These are phyloP conservation scores for Syritta pipiens DNA, from an alignment of 2,888 invertebrate genomes.

Conservation along the genomic window DNA sequence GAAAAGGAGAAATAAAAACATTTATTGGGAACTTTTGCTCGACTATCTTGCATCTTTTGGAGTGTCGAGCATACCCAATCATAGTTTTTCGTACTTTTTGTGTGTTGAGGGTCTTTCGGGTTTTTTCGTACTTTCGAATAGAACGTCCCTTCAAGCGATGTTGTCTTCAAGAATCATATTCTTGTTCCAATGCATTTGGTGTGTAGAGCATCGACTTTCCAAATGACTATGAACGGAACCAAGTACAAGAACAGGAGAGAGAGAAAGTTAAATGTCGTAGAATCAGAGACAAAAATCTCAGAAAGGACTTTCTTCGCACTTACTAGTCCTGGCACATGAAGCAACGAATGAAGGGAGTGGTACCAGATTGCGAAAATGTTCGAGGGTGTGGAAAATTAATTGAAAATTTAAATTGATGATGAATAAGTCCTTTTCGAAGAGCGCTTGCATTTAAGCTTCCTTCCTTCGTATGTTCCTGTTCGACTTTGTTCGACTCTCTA, in stretches of 20 bases:
- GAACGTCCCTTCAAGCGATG: background rate
- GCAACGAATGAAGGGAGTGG: background rate
- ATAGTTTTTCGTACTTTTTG: background rate
- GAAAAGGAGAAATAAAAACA: too few relatives aligned
- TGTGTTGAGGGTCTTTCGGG: background rate
- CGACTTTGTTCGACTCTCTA: background rate
- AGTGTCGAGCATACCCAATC: too few relatives aligned
- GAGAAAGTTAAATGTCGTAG: background rate
- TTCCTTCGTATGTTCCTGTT: background rate
- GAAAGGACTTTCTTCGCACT: conserved; percentile 15
- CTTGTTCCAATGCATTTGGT: background rate
- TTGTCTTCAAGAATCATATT: background rate
- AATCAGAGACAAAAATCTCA: conserved; percentile 3
- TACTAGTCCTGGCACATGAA: background rate
- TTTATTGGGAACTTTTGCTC: too few relatives aligned
- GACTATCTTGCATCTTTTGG: too few relatives aligned
- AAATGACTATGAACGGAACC: background rate
- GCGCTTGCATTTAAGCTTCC: background rate
- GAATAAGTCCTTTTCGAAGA: conserved; percentile 37
- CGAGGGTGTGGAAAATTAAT: conserved; percentile 58
- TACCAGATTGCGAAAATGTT: background rate
- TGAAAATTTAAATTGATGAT: conserved; percentile 65
- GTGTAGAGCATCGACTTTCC: conserved; percentile 15
- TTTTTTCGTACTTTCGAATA: background rate
- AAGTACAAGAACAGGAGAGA: background rate